These are phyloP conservation scores for Itoplectis maculator DNA, from an alignment of 2,888 invertebrate species.

Conservation along the genomic window DNA sequence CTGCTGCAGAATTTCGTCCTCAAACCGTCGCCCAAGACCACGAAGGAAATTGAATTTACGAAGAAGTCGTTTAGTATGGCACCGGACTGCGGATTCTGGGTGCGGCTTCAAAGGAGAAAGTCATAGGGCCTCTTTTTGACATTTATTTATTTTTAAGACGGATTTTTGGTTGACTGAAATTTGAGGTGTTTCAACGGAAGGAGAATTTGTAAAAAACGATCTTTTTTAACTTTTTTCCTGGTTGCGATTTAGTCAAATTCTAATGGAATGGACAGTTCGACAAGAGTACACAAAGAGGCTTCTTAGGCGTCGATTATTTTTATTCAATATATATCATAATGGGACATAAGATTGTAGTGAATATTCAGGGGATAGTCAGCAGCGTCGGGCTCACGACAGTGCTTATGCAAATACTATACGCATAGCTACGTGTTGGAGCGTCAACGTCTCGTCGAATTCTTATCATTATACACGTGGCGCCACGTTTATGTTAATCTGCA, in stretches of 20 bases:
- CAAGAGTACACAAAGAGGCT: no score
- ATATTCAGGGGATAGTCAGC: not conserved
- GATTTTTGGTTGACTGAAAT: no score
- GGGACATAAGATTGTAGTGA: not conserved
- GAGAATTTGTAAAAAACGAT: no score
- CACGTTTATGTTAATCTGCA: not conserved
- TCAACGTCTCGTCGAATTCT: not conserved
- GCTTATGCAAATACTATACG: not conserved
- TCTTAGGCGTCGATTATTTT: no score
- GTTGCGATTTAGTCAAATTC: no score
- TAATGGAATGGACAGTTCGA: no score
- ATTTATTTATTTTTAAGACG: no score
- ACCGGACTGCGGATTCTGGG: constrained; percentile 63
- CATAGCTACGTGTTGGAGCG: not conserved
- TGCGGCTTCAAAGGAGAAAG: constrained; percentile 53
- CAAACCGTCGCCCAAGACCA: constrained; percentile 81
- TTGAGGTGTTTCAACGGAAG: no score
- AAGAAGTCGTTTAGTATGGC: constrained; percentile 52
- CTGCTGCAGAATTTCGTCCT: constrained; percentile 62
- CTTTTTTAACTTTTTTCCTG: no score
- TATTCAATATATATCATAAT: no score
- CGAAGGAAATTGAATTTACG: constrained; percentile 78
- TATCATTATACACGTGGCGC: not conserved
- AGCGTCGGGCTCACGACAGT: not conserved
- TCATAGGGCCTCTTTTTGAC: not conserved